Evolutionary conservation across 2,113 vertebrate species (phyloP).

Genomic region (Lagopus leucura): DNA sequence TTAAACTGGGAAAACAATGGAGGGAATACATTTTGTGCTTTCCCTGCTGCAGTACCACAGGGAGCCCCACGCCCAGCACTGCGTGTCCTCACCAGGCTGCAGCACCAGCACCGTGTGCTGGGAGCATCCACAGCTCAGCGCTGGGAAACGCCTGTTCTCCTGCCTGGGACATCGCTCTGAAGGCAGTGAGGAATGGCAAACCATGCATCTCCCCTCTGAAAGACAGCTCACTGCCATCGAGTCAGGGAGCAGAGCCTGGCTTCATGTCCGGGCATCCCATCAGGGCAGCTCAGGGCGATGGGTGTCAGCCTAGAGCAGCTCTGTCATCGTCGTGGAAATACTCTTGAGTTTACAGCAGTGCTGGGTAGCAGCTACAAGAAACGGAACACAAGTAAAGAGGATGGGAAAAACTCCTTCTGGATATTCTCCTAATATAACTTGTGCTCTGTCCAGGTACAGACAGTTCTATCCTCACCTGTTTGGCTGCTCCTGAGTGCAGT

Average conservation of each 20-base stretch:
- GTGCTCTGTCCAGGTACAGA: no score
- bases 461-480: background rate
- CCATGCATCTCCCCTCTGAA: no score
- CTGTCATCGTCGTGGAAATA: background rate
- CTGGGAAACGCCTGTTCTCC: background rate
- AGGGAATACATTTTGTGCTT: background rate
- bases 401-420: background rate
- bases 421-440: background rate
- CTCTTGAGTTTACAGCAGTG: no score
- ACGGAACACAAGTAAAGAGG: background rate
- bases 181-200: background rate
- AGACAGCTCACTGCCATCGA: accelerated
- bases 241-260: no score
- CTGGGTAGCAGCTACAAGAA: background rate
- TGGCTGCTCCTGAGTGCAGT: no score
- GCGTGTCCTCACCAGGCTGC: accelerated
- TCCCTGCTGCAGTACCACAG: background rate
- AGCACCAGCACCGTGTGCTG: background rate
- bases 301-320: background rate
- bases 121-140: background rate
- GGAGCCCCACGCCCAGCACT: background rate
- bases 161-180: background rate
- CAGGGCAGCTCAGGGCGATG: no score
- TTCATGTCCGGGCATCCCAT: accelerated
- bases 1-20: background rate